These are phyloP conservation scores for Turnix velox DNA, from an alignment of 2,113 vertebrate genomes.

Conservation along the genomic window DNA sequence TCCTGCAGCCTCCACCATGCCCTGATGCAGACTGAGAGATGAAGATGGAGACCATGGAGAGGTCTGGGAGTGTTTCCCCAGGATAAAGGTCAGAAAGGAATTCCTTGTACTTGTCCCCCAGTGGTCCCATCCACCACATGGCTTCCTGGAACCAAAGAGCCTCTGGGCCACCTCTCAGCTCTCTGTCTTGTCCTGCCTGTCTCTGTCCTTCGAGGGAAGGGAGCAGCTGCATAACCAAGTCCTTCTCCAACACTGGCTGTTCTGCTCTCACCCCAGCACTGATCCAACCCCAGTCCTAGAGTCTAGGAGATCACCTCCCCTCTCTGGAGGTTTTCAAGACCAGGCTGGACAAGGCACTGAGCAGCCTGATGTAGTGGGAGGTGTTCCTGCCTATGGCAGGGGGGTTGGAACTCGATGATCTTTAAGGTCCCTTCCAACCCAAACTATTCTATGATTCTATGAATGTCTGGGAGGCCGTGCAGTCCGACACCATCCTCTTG, in stretches of 20 bases:
- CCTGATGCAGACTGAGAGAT: accelerated
- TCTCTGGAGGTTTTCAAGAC: too few relatives aligned
- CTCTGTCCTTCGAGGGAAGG: not conserved
- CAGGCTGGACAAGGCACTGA: too few relatives aligned
- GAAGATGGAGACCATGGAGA: accelerated
- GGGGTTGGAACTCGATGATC: too few relatives aligned
- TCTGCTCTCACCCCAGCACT: not conserved
- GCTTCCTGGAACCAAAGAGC: not conserved
- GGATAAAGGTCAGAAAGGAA: accelerated
- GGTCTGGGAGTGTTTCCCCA: accelerated
- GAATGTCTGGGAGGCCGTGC: not conserved
- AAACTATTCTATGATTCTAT: too few relatives aligned
- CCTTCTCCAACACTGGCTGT: not conserved
- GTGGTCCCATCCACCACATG: not conserved
- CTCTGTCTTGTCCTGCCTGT: not conserved
- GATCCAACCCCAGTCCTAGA: not conserved
- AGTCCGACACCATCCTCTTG: not conserved
- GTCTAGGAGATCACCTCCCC: not conserved
- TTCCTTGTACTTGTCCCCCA: not conserved
- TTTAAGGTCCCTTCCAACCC: too few relatives aligned
- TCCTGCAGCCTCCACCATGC: not conserved
- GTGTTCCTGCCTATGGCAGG: too few relatives aligned
- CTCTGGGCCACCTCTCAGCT: not conserved
- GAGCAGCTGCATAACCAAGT: not conserved
- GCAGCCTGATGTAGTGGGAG: too few relatives aligned